Conservation (phyloP, 2,797 vertebrate genomes). For the Cuniculus paca region DNA sequence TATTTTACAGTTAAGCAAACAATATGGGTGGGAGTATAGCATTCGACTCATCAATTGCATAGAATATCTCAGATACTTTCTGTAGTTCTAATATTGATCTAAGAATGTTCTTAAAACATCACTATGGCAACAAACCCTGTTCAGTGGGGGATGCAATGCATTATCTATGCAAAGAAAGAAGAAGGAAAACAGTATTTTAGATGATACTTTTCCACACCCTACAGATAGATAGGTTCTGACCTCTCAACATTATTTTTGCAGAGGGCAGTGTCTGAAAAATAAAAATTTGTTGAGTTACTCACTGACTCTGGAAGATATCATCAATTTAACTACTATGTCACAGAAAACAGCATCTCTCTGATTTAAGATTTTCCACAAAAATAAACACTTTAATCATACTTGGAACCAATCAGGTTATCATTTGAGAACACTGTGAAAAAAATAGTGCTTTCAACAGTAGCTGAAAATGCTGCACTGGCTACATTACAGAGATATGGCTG, state of each 20-base stretch:
- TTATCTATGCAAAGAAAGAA: constrained; percentile 84
- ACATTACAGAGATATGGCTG: constrained; percentile 4
- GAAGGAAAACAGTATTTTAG: constrained; percentile 78
- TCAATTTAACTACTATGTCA: constrained; percentile 70
- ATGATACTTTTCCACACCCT: constrained; percentile 60
- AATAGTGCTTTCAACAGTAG: constrained; percentile 10
- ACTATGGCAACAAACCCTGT: constrained; percentile 88
- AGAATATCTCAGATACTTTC: constrained; percentile 79
- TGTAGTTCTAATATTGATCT: constrained; percentile 86
- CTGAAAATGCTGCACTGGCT: constrained; percentile 25
- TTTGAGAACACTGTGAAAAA: constrained; percentile 23
- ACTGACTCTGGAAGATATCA: constrained; percentile 74
- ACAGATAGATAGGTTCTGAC: constrained; percentile 75
- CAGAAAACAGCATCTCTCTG: constrained; percentile 72
- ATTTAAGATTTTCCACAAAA: constrained; percentile 74
- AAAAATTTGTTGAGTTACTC: constrained; percentile 74
- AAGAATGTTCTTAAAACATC: constrained; percentile 86
- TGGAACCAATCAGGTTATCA: constrained; percentile 55
- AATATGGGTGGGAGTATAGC: constrained; percentile 46
- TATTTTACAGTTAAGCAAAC: constrained; percentile 68
- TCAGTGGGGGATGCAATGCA: constrained; percentile 80
- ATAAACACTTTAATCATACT: constrained; percentile 71
- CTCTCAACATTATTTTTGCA: constrained; percentile 80
- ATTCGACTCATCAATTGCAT: constrained; percentile 76
- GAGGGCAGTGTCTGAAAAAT: constrained; percentile 74